These are phyloP conservation scores for Potorous gilbertii DNA, from an alignment of 2,797 vertebrate genomes.

Conservation along the genomic window DNA sequence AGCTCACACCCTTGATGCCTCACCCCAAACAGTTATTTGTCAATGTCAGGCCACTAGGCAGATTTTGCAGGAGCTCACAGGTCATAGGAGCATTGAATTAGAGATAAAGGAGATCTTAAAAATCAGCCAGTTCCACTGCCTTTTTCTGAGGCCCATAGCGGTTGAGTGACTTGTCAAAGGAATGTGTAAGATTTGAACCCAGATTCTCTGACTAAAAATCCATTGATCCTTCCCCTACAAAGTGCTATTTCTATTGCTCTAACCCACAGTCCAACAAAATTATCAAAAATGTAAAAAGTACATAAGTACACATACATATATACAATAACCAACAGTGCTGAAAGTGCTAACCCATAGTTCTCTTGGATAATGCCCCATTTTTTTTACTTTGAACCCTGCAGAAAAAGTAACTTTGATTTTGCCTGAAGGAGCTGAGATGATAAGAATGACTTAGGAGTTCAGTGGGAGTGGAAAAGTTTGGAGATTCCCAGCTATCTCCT, in stretches of 20 bases:
- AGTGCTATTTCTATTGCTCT: neutral
- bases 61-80: neutral
- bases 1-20: neutral
- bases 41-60: neutral
- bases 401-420: neutral
- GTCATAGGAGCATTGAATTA: neutral
- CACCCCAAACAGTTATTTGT: neutral
- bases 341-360: neutral
- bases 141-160: neutral
- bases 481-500: neutral
- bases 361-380: neutral
- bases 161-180: neutral
- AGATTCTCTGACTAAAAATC: neutral
- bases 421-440: neutral
- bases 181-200: neutral
- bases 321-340: neutral
- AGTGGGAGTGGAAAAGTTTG: neutral
- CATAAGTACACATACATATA: neutral
- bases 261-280: neutral
- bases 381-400: neutral
- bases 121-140: neutral
- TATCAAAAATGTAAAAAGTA: neutral
- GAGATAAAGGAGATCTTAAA: neutral
- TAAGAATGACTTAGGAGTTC: neutral
- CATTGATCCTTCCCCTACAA: neutral